Conservation (phyloP, 1,140 invertebrate species). For the Streblospio benedicti region DNA sequence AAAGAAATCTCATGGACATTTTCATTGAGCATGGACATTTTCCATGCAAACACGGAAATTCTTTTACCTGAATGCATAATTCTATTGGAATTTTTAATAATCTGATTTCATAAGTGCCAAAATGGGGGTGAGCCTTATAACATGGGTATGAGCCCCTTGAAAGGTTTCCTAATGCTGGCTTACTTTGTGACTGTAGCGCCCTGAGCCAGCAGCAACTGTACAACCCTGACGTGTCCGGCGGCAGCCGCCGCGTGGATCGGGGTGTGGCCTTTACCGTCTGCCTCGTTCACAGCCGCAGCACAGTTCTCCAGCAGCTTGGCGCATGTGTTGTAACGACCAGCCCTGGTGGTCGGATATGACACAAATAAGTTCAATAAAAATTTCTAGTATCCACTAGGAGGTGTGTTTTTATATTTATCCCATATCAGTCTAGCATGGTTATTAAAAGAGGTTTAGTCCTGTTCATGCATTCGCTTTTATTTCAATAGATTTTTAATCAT, state of each 20-base stretch:
- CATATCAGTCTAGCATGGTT: background rate
- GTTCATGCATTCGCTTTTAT: background rate
- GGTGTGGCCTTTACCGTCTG: constrained; percentile 37
- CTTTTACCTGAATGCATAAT: too few relatives aligned
- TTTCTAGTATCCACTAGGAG: background rate
- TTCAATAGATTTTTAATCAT: background rate
- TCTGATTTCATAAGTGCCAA: background rate
- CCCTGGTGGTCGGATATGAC: constrained; percentile 52
- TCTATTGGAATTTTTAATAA: background rate
- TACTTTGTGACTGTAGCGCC: constrained; percentile 25
- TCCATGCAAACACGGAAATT: too few relatives aligned
- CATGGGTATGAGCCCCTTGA: background rate
- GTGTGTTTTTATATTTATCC: background rate
- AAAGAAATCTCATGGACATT: too few relatives aligned
- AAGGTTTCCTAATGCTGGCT: background rate
- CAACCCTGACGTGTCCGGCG: constrained; percentile 42
- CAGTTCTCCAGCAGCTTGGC: constrained; percentile 60
- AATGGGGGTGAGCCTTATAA: background rate
- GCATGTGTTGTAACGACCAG: constrained; percentile 70
- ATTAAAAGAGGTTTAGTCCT: background rate
- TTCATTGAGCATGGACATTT: too few relatives aligned
- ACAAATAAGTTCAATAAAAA: background rate
- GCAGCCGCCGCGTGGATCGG: constrained; percentile 45
- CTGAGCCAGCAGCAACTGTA: constrained; percentile 42
- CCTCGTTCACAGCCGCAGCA: constrained; percentile 40